Evolutionary conservation across 2,797 vertebrate genomes (phyloP).

Genomic region (Tolypeutes matacus): DNA sequence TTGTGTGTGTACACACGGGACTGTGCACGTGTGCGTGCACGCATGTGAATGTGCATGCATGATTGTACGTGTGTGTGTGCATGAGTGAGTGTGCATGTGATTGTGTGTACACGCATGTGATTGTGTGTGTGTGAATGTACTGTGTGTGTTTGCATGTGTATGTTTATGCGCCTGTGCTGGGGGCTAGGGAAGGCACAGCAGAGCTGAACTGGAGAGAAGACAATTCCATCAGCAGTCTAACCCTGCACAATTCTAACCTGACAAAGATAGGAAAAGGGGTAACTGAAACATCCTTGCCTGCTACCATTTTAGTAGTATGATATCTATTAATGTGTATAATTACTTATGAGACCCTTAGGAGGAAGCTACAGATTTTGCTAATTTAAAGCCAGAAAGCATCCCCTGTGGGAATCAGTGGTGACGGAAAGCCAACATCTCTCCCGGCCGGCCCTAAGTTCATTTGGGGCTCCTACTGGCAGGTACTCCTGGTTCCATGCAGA

Average conservation of each 20-base stretch:
- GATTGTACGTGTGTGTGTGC: neutral
- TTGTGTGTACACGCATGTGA: no score
- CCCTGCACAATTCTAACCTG: neutral
- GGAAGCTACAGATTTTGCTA: neutral
- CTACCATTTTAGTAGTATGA: neutral
- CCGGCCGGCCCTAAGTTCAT: neutral
- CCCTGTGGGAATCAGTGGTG: neutral
- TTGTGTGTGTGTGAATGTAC: no score
- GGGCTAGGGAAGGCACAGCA: neutral
- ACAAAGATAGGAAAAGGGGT: neutral
- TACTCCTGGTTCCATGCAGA: neutral
- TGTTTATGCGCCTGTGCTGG: no score
- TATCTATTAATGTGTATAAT: constrained; percentile 22
- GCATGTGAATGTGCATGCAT: no score
- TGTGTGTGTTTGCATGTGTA: no score
- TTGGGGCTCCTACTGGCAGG: neutral
- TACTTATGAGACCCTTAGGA: neutral
- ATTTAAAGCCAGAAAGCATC: neutral
- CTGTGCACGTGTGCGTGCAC: neutral
- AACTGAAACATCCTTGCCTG: neutral
- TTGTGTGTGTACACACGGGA: neutral
- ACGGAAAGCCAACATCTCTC: neutral
- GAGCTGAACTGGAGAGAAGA: neutral
- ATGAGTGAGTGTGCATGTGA: no score
- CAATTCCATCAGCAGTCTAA: neutral